Evolutionary conservation across 2,888 invertebrate species (phyloP).

Genomic region (Drosophila anomelani): DNA sequence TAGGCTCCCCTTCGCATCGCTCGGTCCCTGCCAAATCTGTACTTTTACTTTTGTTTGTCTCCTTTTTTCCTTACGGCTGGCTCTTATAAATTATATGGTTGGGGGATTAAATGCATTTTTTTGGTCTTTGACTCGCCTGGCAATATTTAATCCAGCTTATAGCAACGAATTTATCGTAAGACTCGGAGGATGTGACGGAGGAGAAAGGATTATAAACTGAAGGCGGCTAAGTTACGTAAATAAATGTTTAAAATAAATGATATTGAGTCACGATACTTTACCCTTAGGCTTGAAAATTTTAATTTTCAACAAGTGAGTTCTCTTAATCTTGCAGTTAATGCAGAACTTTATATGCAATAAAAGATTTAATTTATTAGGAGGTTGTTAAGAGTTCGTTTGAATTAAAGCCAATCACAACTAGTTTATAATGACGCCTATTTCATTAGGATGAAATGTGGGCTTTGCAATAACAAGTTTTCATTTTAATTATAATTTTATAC

Average conservation of each 20-base stretch:
- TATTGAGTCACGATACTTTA: conserved; percentile 5
- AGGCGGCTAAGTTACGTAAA: conserved; percentile 16
- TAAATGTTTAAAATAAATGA: background rate
- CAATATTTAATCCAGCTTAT: conserved; percentile 60
- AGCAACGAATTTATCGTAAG: conserved; percentile 38
- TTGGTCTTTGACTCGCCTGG: conserved; percentile 59
- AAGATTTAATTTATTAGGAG: background rate
- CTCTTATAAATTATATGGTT: conserved; percentile 60
- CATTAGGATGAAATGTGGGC: background rate
- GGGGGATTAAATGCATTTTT: conserved; percentile 65
- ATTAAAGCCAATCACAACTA: conserved; percentile 21
- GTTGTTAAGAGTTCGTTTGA: background rate
- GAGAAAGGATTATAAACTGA: conserved; percentile 38
- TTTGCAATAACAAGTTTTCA: background rate
- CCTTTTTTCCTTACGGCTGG: conserved; percentile 29
- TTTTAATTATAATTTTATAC: background rate
- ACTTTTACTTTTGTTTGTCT: conserved; percentile 57
- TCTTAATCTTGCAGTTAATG: background rate
- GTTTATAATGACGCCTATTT: conserved; percentile 6
- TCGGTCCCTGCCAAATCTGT: conserved; percentile 15
- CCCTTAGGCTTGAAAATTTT: background rate
- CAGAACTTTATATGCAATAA: conserved; percentile 1
- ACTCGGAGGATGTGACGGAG: conserved; percentile 23
- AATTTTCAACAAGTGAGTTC: background rate
- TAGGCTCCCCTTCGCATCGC: conserved; percentile 31